Evolutionary conservation across 2,888 invertebrate species (phyloP), one percentile per base, ranked within the genome.

Genomic region (Nyleta sp.): DNA sequence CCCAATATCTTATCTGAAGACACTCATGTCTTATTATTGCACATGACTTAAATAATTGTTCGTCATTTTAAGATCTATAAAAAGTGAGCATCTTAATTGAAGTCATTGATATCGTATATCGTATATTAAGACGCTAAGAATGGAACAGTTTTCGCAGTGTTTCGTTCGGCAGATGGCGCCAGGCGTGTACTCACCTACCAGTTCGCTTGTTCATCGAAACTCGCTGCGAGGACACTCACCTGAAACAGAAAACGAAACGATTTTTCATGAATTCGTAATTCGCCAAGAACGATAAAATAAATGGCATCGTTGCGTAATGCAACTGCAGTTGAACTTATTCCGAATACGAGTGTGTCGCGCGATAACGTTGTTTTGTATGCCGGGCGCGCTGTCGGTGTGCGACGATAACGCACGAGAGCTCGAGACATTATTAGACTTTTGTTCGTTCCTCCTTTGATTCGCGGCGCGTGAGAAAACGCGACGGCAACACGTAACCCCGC

Each of bases 401-500:
- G 68, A 18, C 50, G 68, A 68, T 68, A 68, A 48, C 57, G 55
- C 38, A 17, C 46, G 55, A 50, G 64, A 40, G 38, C n/a, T n/a
- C 53, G 42, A 40, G 42, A 55, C 74, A 70, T 65, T 64, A 48
- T 65, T 62, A 38, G 68, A 64, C 65, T 71, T 73, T 74, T 59
- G 73, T 59, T 74, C 67, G 28, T 64, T 71, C 53, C 59, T 68
- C 33, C 52, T 59, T 62, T 46, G n/a, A 64, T 72, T 62, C 64
- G 50, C 55, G 52, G 20, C 68, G 76, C 76, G 79, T 80, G 76
- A 80, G 76, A 80, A 80, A 80, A 72, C 72, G 57, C 73, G 76
- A 65, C 57, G 52, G 22, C 55, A 46, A 40, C 76, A 50, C 75
- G 68, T 72, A 67, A 72, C 60, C 60, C 24, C 38, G 60, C 67